phyloP scores from a whole-genome alignment of 2,888 invertebrate genomes.

The Hermaeophaga mercurialis region DNA sequence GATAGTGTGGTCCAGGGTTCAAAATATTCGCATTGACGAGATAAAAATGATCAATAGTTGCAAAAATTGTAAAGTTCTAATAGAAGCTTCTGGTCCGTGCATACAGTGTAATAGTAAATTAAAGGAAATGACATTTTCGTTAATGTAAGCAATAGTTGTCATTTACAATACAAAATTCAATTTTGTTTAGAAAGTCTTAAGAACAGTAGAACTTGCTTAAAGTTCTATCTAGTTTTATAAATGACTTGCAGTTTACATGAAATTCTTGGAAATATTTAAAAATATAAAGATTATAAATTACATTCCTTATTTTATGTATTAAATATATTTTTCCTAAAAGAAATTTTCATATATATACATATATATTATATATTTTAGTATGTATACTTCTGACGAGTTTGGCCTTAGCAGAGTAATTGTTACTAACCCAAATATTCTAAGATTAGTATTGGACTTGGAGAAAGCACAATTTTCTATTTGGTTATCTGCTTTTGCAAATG shows the following conservation, averaged over 20 bases:
- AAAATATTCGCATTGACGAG: constrained; percentile 25
- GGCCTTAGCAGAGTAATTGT: constrained; percentile 10
- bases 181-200: too few species aligned
- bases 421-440: constrained; percentile 2
- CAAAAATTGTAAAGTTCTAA: constrained; percentile 10
- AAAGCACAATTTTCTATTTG: constrained; percentile 5
- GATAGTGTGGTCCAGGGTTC: constrained; percentile 28
- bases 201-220: too few species aligned
- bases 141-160: not conserved
- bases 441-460: constrained; percentile 2
- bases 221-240: too few species aligned
- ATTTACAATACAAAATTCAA: too few species aligned
- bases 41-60: constrained; percentile 21
- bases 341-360: not conserved
- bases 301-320: too few species aligned
- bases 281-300: too few species aligned
- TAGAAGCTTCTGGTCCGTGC: not conserved
- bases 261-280: too few species aligned
- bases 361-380: constrained; percentile 1
- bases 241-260: too few species aligned
- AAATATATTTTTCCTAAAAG: too few species aligned
- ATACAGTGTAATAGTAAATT: not conserved
- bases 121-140: not conserved
- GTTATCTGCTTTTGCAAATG: constrained; percentile 3
- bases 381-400: constrained; percentile 1